Evolutionary conservation across 2,113 vertebrate species (phyloP).

Genomic region (Spilogale gracilis): DNA sequence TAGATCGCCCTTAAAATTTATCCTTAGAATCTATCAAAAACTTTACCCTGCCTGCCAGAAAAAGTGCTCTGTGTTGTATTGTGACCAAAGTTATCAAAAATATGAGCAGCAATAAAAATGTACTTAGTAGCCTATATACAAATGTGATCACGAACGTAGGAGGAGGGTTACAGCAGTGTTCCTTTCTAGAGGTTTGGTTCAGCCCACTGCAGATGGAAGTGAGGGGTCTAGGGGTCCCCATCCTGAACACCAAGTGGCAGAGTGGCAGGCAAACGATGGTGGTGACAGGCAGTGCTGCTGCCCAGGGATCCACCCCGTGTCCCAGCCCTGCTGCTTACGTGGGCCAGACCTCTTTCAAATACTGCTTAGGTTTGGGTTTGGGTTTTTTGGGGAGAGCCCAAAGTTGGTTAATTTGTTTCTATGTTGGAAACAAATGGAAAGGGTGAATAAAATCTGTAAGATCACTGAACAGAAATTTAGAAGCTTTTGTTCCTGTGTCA

Average conservation of each 20-base stretch:
- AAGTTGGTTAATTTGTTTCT: not conserved
- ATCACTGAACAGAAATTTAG: not conserved
- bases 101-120: not conserved
- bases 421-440: not conserved
- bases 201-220: not conserved
- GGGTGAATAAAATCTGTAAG: not conserved
- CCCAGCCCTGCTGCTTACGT: fast-evolving
- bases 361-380: not conserved
- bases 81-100: not conserved
- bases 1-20: not conserved
- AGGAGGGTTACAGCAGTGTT: not conserved
- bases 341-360: not conserved
- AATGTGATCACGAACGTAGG: not conserved
- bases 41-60: not conserved
- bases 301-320: fast-evolving
- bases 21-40: not conserved
- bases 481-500: not conserved
- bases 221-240: fast-evolving
- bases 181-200: not conserved
- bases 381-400: not conserved
- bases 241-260: not conserved
- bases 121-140: not conserved
- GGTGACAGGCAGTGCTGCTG: fast-evolving
- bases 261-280: fast-evolving
- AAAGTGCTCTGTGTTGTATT: not conserved